Evolutionary conservation across 2,797 vertebrate species (phyloP), one percentile per base, ranked within the genome.

Genomic region (Takifugu rubripes): DNA sequence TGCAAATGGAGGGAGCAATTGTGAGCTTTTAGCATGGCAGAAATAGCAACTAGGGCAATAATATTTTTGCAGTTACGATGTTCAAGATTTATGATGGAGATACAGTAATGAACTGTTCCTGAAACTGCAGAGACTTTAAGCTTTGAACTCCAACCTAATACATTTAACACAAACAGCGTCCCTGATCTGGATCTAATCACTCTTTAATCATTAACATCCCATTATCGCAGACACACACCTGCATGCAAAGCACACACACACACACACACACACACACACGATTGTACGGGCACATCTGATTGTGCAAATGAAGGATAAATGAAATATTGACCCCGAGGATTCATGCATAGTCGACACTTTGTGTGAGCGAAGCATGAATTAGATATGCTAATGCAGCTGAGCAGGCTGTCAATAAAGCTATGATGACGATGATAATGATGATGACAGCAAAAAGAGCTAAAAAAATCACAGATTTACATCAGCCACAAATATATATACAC

Each of bases 261-360:
- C 42, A 40, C 33, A 53, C 33, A 45, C 15, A 45, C 43, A 29
- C 27, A 29, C 27, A 56, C 45, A 46, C 12, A 43, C 43, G 33
- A 33, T 33, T 33, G 33, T 33, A 54, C 17, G 33, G 40, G 21
- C 52, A 67, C 54, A 45, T 25, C 16, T 25, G 61, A 63, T 61
- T 73, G 68, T 82, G 82, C 73, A 75, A 69, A 75, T 66, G 40
- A 49, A 64, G 74, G 68, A 75, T 70, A 78, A 75, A 83, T 86
- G 66, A 87, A 84, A 79, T 85, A 84, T 84, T 77, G 84, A 87
- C 79, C 49, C 11, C 0, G 21, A 43, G 64, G 68, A 77, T 79
- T 83, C 64, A 68, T 78, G 82, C 77, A 77, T 25, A 74, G 74
- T 82, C 81, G 71, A 71, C 82, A 72, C 59, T 76, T 70, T 71